Percentiles rank a stretch among this genome's conserved stretches.
Evolutionary conservation across 2,888 invertebrate genomes (phyloP).

Genomic region (Masnerella sp.): DNA sequence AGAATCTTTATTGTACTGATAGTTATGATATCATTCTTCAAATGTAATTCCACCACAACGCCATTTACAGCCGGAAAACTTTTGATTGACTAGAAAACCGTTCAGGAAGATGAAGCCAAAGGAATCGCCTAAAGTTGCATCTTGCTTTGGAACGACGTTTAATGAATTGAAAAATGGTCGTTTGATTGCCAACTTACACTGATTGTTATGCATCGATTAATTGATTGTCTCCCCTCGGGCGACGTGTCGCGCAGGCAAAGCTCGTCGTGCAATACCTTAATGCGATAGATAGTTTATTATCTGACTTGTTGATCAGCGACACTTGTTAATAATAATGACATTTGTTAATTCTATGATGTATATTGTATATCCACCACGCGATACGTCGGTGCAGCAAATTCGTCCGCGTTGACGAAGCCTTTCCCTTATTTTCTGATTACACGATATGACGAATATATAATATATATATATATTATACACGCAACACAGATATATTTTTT

Average conservation of each 20-base stretch:
- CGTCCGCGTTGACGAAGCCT: slow-evolving; percentile 20
- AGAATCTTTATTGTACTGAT: no score
- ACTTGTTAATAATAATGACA: slow-evolving; percentile 57
- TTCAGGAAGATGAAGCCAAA: no score
- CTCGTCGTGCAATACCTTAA: slow-evolving; percentile 46
- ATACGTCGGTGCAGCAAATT: slow-evolving; percentile 48
- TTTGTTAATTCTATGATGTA: slow-evolving; percentile 52
- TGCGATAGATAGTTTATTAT: slow-evolving; percentile 44
- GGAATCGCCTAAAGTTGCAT: no score
- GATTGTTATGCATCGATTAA: slow-evolving; percentile 10
- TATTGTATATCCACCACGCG: slow-evolving; percentile 33
- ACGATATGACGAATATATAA: slow-evolving; percentile 48
- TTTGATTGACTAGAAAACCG: no score
- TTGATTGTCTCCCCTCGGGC: neutral
- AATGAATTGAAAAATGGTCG: no score
- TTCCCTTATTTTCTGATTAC: slow-evolving; percentile 31
- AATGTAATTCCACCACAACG: no score
- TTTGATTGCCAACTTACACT: no score
- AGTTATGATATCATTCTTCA: no score
- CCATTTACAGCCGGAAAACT: no score
- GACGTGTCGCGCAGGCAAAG: slow-evolving; percentile 17
- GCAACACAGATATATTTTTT: slow-evolving; percentile 47
- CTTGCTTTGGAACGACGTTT: no score
- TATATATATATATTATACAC: slow-evolving; percentile 41
- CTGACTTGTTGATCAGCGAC: slow-evolving; percentile 53